Evolutionary conservation across 1,140 invertebrate species (phyloP).

Genomic region (Hypothenemus hampei): DNA sequence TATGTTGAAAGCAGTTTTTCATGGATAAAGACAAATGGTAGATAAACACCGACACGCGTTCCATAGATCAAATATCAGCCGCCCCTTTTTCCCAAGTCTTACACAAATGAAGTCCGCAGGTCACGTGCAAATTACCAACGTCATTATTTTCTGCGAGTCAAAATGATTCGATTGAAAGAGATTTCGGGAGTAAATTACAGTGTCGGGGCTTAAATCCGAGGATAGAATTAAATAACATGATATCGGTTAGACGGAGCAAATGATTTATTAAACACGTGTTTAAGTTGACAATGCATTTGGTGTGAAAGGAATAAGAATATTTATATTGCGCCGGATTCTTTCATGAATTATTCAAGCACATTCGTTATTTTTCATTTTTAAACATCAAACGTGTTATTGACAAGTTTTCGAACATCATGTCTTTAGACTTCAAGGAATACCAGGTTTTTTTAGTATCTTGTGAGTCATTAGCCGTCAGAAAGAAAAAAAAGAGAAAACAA

Average conservation of each 20-base stretch:
- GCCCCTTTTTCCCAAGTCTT: constrained; percentile 18
- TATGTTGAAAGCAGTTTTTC: constrained; percentile 29
- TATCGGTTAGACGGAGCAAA: constrained; percentile 15
- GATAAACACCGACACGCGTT: constrained; percentile 34
- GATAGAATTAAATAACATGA: constrained; percentile 21
- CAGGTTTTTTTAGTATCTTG: too few relatives aligned
- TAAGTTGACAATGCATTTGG: background rate
- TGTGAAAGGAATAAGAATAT: constrained; percentile 4
- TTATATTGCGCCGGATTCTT: too few relatives aligned
- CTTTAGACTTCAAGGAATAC: too few relatives aligned
- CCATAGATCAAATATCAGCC: constrained; percentile 31
- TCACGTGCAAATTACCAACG: constrained; percentile 13
- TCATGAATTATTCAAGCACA: too few relatives aligned
- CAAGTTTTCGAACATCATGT: too few relatives aligned
- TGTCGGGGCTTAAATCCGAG: constrained; percentile 10
- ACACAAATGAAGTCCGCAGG: constrained; percentile 24
- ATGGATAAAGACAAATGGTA: constrained; percentile 33
- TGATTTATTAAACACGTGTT: constrained; percentile 17
- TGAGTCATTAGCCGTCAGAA: too few relatives aligned
- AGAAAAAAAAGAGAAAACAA: too few relatives aligned
- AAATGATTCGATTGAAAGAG: constrained; percentile 26
- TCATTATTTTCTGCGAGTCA: constrained; percentile 24
- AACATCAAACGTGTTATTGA: too few relatives aligned
- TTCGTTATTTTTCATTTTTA: too few relatives aligned
- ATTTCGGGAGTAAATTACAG: constrained; percentile 23